phyloP scores from a whole-genome alignment of 2,888 invertebrate genomes.

The Hecatera dysodea region DNA sequence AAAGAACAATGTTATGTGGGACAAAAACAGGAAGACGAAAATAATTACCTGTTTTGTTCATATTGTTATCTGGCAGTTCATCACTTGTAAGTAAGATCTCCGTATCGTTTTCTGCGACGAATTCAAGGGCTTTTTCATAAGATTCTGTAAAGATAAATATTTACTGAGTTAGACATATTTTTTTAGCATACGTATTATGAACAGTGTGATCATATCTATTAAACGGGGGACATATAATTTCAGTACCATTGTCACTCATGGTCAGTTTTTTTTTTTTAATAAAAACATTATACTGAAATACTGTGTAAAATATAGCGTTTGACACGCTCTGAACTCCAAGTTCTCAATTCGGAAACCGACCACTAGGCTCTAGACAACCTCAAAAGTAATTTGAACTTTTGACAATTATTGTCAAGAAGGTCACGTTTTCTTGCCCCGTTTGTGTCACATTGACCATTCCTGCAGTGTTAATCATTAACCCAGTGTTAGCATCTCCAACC shows the following conservation, averaged over 20 bases:
- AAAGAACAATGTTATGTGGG: neutral
- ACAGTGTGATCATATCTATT: neutral
- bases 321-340: too few species aligned
- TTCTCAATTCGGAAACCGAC: too few species aligned
- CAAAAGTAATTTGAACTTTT: too few species aligned
- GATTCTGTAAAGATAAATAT: slow-evolving; percentile 23
- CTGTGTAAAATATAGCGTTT: too few species aligned
- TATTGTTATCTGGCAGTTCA: neutral
- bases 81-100: neutral
- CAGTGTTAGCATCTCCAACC: too few species aligned
- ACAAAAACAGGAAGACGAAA: neutral
- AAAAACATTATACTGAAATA: too few species aligned
- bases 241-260: neutral
- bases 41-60: slow-evolving; percentile 15
- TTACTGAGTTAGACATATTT: neutral
- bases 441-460: too few species aligned
- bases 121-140: slow-evolving; percentile 11
- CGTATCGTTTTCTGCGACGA: neutral
- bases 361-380: too few species aligned
- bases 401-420: too few species aligned
- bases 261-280: neutral
- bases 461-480: too few species aligned
- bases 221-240: neutral
- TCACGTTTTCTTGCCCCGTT: too few species aligned
- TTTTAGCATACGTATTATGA: neutral